Base-by-base conservation (phyloP, 2,113 vertebrate genomes). In the Mus spicilegus region DNA sequence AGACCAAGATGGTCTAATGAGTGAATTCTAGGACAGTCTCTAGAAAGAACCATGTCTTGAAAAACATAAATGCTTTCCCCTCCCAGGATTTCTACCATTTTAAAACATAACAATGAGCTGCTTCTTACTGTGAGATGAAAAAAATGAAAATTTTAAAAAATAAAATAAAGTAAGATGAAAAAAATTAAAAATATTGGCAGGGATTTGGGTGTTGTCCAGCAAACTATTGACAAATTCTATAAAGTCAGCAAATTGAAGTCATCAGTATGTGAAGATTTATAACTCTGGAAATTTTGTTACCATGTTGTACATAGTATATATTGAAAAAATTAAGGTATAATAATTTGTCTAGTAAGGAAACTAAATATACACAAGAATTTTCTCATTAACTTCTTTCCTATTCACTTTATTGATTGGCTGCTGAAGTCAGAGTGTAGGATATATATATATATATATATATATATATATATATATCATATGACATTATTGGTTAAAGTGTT, bases 81-180 rank as follows among this genome's bases (percentile, higher is more conserved):
- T 0, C 12, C 11, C 2, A 96, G 96, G 93, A 33, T 90, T 90
- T n/a, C 95, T 16, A 96, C 97, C 97, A 94, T 78, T 42, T 93
- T 67, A 88, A 95, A 24, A 92, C 9, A 91, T 56, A 87, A 87
- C 30, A 30, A 67, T 67, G 28, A 67, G 24, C 11, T 30, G 30
- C 11, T 82, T 89, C 76, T 75, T 70, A 94, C 4, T n/a, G 67
- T 84, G 54, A 11, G 56, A 91, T 96, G 54, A 93, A 97, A 87
- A 24, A 0, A 87, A 16, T 87, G 69, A 87, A 91, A 30, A 67
- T 5, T 30, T 13, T 67, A 5, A 69, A 69, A 69, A 33, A 13
- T 33, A 69, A 97, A 89, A n/a, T 84, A 69, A 36, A 94, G 28
- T 65, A 4, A 65, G 28, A 11, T 10, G 7, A 28, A 58, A 58